phyloP scores from a whole-genome alignment of 2,113 vertebrate species.

The Equus przewalskii region DNA sequence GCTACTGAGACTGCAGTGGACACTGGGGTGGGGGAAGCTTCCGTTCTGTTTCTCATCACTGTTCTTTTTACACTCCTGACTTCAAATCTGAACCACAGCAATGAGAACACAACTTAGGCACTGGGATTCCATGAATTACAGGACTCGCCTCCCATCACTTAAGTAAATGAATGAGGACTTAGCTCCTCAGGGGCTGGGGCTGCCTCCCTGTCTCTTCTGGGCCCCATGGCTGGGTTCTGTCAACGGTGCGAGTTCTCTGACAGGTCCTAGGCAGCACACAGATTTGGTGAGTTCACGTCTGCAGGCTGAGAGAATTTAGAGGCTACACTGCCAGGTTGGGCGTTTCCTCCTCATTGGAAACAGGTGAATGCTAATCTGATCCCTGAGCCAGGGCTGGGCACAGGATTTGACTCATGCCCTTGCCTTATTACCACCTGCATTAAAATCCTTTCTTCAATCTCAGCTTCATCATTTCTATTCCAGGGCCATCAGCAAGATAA shows the following conservation, averaged over 20 bases:
- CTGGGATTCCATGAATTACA: too few species aligned
- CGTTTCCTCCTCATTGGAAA: neutral
- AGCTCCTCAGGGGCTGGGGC: accelerated
- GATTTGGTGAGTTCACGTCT: neutral
- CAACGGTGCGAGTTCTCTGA: neutral
- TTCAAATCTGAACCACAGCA: neutral
- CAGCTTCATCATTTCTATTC: neutral
- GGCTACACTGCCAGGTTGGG: too few species aligned
- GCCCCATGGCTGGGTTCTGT: neutral
- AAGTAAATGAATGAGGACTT: neutral
- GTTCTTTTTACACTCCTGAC: neutral
- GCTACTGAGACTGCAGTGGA: too few species aligned
- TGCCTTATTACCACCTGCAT: neutral
- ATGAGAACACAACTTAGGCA: neutral
- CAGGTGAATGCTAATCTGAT: neutral
- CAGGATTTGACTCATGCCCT: neutral
- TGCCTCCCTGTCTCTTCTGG: neutral
- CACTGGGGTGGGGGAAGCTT: accelerated
- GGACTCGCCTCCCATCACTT: neutral
- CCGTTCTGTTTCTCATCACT: neutral
- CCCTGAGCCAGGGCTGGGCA: neutral
- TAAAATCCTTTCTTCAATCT: neutral
- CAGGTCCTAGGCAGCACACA: neutral
- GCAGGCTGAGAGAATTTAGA: neutral
- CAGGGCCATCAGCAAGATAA: neutral